Percentiles rank a stretch among this genome's conserved stretches.
These are phyloP conservation scores for Nephrotoma flavescens DNA, from an alignment of 2,888 invertebrate species.

Conservation along the genomic window DNA sequence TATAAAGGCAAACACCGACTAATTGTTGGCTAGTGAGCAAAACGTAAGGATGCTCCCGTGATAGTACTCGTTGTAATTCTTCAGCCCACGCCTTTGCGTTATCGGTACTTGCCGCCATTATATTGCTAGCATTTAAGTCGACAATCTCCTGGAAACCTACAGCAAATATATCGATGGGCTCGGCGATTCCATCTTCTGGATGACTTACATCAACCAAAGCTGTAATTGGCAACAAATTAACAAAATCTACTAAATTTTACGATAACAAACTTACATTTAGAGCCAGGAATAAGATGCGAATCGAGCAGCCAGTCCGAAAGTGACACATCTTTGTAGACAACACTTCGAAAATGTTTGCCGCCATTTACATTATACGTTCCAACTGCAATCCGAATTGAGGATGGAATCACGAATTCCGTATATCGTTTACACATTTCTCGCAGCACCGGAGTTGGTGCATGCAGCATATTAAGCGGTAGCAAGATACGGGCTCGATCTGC, in stretches of 20 bases:
- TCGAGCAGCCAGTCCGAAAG: slow-evolving; percentile 83
- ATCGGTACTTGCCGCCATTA: slow-evolving; percentile 85
- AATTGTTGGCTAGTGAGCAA: slow-evolving; percentile 86
- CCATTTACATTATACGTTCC: slow-evolving; percentile 99
- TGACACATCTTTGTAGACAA: slow-evolving; percentile 82
- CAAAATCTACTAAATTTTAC: not conserved
- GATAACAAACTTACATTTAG: slow-evolving; percentile 23
- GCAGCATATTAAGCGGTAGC: slow-evolving; percentile 72
- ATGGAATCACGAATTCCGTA: slow-evolving; percentile 58
- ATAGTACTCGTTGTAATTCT: slow-evolving; percentile 83
- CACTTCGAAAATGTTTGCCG: slow-evolving; percentile 93
- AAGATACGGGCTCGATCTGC: slow-evolving; percentile 83
- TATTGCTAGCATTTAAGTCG: slow-evolving; percentile 95
- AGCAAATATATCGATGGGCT: slow-evolving; percentile 81
- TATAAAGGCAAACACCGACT: slow-evolving; percentile 93
- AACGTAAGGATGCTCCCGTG: slow-evolving; percentile 73
- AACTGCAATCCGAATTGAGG: slow-evolving; percentile 63
- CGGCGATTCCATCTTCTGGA: slow-evolving; percentile 26
- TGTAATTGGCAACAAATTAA: not conserved
- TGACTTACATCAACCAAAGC: slow-evolving; percentile 34
- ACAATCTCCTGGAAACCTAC: slow-evolving; percentile 99
- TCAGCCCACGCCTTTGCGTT: slow-evolving; percentile 90
- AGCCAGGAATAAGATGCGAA: slow-evolving; percentile 46
- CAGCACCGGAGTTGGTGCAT: slow-evolving; percentile 70
- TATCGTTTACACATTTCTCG: slow-evolving; percentile 74